Percentiles rank a stretch among this genome's conserved stretches.
Conservation (phyloP, 2,888 invertebrate genomes). For the Lymantria monacha region DNA sequence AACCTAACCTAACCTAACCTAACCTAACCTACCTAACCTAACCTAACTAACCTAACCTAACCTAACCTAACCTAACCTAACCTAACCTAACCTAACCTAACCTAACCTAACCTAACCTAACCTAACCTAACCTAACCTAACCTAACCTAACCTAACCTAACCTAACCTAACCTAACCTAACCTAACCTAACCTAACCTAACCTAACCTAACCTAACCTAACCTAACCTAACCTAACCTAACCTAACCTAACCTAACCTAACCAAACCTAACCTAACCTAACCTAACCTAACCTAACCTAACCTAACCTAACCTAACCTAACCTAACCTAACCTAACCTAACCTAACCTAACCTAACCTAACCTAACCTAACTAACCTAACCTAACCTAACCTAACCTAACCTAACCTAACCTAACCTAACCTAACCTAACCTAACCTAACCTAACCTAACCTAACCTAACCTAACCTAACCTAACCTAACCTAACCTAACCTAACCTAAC, state of each 20-base stretch:
- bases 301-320: constrained; percentile 26
- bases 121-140: constrained; percentile 14
- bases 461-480: constrained; percentile 3
- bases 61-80: constrained; percentile 5
- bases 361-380: constrained; percentile 25
- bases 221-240: constrained; percentile 9
- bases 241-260: neutral
- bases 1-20: constrained; percentile 11
- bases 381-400: constrained; percentile 28
- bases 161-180: constrained; percentile 14
- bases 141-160: constrained; percentile 11
- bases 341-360: constrained; percentile 19
- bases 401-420: constrained; percentile 21
- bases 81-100: constrained; percentile 10
- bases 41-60: constrained; percentile 11
- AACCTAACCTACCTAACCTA: constrained; percentile 8
- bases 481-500: constrained; percentile 7
- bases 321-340: constrained; percentile 19
- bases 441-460: constrained; percentile 34
- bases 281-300: constrained; percentile 21
- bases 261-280: constrained; percentile 14
- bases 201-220: constrained; percentile 8
- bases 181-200: constrained; percentile 20
- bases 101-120: constrained; percentile 6
- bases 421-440: constrained; percentile 19